Evolutionary conservation across 2,797 vertebrate species (phyloP).

Genomic region (Martes flavigula): DNA sequence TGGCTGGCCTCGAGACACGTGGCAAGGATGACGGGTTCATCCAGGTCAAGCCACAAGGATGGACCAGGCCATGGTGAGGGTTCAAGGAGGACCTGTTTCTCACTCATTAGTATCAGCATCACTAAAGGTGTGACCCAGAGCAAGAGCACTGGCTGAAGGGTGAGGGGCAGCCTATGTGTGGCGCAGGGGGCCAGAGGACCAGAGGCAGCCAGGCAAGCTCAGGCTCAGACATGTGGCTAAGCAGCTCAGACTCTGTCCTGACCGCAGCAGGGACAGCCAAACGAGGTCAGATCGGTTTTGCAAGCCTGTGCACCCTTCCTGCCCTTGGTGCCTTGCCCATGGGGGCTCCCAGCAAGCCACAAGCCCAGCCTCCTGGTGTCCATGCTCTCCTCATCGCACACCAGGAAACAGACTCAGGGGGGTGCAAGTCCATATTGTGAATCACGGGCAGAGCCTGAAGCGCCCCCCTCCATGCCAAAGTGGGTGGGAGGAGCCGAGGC

Average conservation of each 20-base stretch:
- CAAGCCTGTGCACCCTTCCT: background rate
- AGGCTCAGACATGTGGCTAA: background rate
- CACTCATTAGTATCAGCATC: background rate
- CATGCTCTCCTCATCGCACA: background rate
- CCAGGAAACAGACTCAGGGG: background rate
- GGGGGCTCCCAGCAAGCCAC: background rate
- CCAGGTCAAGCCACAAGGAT: background rate
- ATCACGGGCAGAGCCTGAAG: background rate
- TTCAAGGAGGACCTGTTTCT: background rate
- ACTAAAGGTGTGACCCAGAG: background rate
- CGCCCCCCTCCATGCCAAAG: too few relatives aligned
- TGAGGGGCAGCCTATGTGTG: accelerated
- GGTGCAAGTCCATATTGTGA: background rate
- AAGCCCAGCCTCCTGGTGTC: background rate
- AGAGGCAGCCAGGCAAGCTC: background rate
- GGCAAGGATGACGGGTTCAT: background rate
- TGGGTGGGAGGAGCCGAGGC: background rate
- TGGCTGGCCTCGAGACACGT: accelerated
- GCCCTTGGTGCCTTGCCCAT: background rate
- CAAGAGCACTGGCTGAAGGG: background rate
- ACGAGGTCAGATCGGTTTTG: background rate
- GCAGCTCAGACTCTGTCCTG: background rate
- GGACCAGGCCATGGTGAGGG: background rate
- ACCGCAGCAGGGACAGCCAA: accelerated
- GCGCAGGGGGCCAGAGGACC: background rate